A percentile compares a stretch with the other conserved stretches of the same genome.
phyloP scores from a whole-genome alignment of 2,113 vertebrate species.

The Mormyrus lacerda region DNA sequence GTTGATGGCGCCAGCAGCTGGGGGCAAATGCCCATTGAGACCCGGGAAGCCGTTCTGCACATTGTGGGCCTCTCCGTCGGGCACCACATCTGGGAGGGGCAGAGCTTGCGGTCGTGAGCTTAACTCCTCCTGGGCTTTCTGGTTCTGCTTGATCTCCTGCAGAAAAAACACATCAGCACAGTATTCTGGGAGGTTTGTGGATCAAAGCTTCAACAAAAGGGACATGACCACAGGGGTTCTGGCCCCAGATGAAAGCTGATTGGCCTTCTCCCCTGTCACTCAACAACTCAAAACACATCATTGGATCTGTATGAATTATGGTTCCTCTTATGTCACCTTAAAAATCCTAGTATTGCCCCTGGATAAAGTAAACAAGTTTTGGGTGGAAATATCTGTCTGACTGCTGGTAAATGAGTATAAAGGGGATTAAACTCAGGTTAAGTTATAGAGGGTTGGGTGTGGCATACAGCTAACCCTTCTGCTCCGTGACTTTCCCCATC shows the following conservation, averaged over 20 bases:
- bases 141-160: conserved; percentile 91
- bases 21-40: conserved; percentile 60
- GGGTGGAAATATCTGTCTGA: background rate
- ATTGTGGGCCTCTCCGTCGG: conserved; percentile 73
- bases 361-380: background rate
- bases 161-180: background rate
- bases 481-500: background rate
- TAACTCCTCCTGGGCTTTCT: conserved; percentile 81
- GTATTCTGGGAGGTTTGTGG: background rate
- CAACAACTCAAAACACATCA: background rate
- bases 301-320: background rate
- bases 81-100: conserved; percentile 89
- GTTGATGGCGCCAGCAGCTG: conserved; percentile 54
- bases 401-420: background rate
- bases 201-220: background rate
- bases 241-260: background rate
- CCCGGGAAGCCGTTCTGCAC: conserved; percentile 61
- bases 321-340: background rate
- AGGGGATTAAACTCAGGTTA: background rate
- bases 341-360: background rate
- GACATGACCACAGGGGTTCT: background rate
- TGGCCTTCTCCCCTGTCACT: background rate
- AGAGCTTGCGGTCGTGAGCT: conserved; percentile 72
- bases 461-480: no score
- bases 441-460: background rate